These are phyloP conservation scores for Geotrypetes seraphini DNA, from an alignment of 2,797 vertebrate genomes.

Conservation along the genomic window DNA sequence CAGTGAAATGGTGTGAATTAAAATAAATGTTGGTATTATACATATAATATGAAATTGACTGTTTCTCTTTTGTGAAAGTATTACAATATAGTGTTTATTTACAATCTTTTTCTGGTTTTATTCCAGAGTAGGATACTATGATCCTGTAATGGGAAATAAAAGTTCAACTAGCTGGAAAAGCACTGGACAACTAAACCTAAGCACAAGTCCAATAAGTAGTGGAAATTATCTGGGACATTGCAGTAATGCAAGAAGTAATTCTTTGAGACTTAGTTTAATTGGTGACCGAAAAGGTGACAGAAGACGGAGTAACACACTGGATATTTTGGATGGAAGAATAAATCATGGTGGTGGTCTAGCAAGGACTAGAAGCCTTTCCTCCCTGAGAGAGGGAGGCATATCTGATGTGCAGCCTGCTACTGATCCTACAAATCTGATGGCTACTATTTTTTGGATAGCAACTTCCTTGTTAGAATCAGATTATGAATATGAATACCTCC, in stretches of 20 bases:
- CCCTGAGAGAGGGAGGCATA: conserved; percentile 73
- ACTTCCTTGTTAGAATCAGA: conserved; percentile 90
- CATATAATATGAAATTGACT: no score
- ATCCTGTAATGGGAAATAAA: conserved; percentile 82
- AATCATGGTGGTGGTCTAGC: conserved; percentile 82
- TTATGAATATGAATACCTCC: conserved; percentile 95
- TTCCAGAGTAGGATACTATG: conserved; percentile 71
- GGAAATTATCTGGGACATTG: conserved; percentile 62
- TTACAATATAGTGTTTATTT: background rate
- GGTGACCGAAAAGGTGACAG: conserved; percentile 76
- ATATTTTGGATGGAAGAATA: conserved; percentile 79
- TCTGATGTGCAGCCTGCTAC: conserved; percentile 67
- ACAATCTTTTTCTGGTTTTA: background rate
- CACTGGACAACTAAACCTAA: conserved; percentile 92
- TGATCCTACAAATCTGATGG: conserved; percentile 90
- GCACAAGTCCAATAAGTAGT: conserved; percentile 60
- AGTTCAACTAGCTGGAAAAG: conserved; percentile 93
- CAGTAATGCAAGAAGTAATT: conserved; percentile 77
- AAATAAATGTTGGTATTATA: background rate
- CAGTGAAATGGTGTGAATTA: background rate
- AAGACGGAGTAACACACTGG: conserved; percentile 89
- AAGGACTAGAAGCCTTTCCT: conserved; percentile 90
- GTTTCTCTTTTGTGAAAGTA: no score
- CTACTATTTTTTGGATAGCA: conserved; percentile 96
- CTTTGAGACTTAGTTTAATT: conserved; percentile 77